Evolutionary conservation across 2,888 invertebrate genomes (phyloP).

Genomic region (Dolichopus griseipennis): DNA sequence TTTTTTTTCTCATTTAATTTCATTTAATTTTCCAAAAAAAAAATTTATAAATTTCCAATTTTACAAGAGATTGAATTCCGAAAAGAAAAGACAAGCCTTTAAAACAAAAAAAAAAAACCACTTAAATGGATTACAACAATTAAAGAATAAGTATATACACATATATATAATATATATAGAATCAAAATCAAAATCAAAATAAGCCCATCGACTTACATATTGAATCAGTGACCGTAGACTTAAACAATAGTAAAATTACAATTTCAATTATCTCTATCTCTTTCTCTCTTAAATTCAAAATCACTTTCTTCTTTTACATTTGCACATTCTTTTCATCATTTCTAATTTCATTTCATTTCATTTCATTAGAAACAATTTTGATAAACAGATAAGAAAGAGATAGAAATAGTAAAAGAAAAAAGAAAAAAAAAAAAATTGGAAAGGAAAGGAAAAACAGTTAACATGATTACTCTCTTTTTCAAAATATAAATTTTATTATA

Average conservation of each 20-base stretch:
- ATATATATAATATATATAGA: no score
- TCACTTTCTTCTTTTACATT: not conserved
- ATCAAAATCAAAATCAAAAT: not conserved
- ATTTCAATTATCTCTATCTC: not conserved
- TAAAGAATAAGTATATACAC: not conserved
- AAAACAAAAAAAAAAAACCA: not conserved
- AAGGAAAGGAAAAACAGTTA: slow-evolving; percentile 5
- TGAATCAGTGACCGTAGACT: no score
- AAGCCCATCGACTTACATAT: not conserved
- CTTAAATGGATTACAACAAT: not conserved
- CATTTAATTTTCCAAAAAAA: no score
- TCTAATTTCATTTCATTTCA: not conserved
- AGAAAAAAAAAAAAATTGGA: not conserved
- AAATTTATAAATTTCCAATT: no score
- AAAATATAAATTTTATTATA: not conserved
- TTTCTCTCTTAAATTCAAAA: not conserved
- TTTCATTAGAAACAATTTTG: not conserved
- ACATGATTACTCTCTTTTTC: not conserved
- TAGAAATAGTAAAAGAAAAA: not conserved
- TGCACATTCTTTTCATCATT: not conserved
- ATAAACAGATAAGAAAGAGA: no score
- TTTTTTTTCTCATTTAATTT: no score
- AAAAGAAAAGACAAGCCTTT: no score
- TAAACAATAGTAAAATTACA: no score
- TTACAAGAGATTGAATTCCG: no score